A percentile compares a stretch with the other conserved stretches of the same genome.
phyloP scores from a whole-genome alignment of 2,888 invertebrate species.

The Amblyjoppa proteus region DNA sequence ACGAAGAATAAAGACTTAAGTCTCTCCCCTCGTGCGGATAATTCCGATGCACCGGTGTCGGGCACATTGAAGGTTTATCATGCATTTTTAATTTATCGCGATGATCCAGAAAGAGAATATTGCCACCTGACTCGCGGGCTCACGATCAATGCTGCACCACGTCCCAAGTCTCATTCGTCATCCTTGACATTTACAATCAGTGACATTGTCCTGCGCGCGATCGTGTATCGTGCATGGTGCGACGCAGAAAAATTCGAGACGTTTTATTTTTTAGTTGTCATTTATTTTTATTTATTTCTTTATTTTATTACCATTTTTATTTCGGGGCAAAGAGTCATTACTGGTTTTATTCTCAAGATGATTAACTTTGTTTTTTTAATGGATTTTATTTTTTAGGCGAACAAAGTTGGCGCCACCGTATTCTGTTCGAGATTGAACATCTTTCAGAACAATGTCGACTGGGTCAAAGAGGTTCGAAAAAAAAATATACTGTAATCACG shows the following conservation, averaged over 20 bases:
- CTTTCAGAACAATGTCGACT: not conserved
- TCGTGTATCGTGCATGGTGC: too few species aligned
- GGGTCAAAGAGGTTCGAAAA: constrained; percentile 7
- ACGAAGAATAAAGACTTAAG: not conserved
- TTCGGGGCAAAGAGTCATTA: too few species aligned
- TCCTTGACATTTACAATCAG: not conserved
- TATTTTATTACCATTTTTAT: too few species aligned
- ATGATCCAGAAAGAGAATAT: not conserved
- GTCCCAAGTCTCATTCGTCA: not conserved
- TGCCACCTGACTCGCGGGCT: not conserved
- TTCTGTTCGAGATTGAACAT: not conserved
- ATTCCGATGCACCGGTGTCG: not conserved
- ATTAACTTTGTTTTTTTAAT: not conserved
- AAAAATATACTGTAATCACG: not conserved
- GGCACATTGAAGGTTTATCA: not conserved
- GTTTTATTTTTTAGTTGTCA: too few species aligned
- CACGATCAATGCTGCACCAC: not conserved
- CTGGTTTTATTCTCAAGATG: too few species aligned
- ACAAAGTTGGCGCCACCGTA: not conserved
- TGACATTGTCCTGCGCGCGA: not conserved
- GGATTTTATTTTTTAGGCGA: constrained; percentile 5
- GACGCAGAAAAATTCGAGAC: too few species aligned
- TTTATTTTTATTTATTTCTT: too few species aligned
- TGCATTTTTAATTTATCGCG: not conserved
- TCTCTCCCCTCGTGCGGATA: not conserved